phyloP scores from a whole-genome alignment of 2,888 invertebrate genomes.

The Caenorhabditis sulstoni region DNA sequence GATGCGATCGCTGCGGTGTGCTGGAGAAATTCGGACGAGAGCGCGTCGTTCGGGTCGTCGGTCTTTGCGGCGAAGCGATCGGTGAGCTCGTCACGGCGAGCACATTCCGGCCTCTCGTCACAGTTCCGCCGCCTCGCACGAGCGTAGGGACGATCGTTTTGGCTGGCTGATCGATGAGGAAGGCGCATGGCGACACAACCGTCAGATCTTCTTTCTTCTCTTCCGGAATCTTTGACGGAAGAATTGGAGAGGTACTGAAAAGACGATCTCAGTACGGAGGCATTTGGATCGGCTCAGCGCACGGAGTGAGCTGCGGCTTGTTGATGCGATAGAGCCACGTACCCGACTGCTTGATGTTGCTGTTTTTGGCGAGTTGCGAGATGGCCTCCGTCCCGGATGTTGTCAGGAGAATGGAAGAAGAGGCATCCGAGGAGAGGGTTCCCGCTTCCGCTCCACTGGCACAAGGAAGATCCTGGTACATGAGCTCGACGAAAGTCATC shows the following conservation, averaged over 20 bases:
- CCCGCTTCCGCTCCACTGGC: slow-evolving; percentile 77
- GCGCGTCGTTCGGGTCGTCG: slow-evolving; percentile 37
- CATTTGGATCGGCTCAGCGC: slow-evolving; percentile 71
- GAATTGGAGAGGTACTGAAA: slow-evolving; percentile 32
- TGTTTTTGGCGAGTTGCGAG: slow-evolving; percentile 74
- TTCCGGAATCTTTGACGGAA: slow-evolving; percentile 37
- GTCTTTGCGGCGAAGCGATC: slow-evolving; percentile 24
- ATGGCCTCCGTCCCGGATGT: slow-evolving; percentile 79
- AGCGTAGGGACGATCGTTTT: slow-evolving; percentile 57
- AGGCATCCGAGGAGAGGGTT: slow-evolving; percentile 75
- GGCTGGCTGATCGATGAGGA: slow-evolving; percentile 49
- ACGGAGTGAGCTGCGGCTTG: slow-evolving; percentile 68
- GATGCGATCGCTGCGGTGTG: slow-evolving; percentile 71
- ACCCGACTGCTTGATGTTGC: slow-evolving; percentile 78
- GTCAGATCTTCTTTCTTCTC: slow-evolving; percentile 59
- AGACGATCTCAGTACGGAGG: slow-evolving; percentile 80
- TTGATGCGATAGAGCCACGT: slow-evolving; percentile 77
- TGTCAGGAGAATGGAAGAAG: slow-evolving; percentile 76
- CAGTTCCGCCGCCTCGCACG: slow-evolving; percentile 34
- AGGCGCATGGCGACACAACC: slow-evolving; percentile 47
- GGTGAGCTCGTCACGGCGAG: slow-evolving; percentile 44
- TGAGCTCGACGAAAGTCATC: slow-evolving; percentile 75
- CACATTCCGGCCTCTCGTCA: slow-evolving; percentile 31
- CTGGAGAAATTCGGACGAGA: slow-evolving; percentile 61
- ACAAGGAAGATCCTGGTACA: slow-evolving; percentile 78